These are phyloP conservation scores for Maniola jurtina DNA, from an alignment of 1,140 invertebrate genomes.

Conservation along the genomic window DNA sequence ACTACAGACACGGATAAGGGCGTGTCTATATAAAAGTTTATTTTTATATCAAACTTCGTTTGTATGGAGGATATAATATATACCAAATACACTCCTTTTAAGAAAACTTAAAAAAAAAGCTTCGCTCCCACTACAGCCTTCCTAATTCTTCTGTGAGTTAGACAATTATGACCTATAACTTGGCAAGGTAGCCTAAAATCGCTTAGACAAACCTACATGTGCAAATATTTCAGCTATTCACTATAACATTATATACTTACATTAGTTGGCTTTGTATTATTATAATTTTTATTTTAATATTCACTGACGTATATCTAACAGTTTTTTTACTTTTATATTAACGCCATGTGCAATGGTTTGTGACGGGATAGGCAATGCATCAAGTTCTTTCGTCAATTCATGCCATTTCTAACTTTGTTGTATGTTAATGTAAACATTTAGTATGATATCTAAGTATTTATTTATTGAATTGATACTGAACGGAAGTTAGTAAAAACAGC, in stretches of 20 bases:
- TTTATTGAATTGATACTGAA: neutral
- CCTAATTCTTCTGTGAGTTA: no score
- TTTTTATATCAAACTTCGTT: no score
- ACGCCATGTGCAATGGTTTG: neutral
- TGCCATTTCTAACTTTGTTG: neutral
- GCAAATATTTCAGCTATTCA: no score
- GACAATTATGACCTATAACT: no score
- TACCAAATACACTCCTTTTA: no score
- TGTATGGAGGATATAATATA: no score
- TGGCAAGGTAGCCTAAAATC: no score
- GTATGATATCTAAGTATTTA: neutral
- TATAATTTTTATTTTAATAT: neutral
- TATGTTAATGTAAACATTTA: neutral
- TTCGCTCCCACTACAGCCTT: no score
- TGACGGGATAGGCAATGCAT: neutral
- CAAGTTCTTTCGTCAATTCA: neutral
- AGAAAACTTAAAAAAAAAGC: no score
- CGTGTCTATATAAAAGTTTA: no score
- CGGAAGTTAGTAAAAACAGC: neutral
- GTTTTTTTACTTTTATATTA: neutral
- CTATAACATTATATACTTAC: neutral
- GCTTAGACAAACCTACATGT: no score
- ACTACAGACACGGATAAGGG: no score
- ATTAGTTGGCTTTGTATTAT: neutral
- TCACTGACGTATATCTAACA: neutral